phyloP scores from a whole-genome alignment of 2,113 vertebrate species.

The Puffinus mauretanicus region DNA sequence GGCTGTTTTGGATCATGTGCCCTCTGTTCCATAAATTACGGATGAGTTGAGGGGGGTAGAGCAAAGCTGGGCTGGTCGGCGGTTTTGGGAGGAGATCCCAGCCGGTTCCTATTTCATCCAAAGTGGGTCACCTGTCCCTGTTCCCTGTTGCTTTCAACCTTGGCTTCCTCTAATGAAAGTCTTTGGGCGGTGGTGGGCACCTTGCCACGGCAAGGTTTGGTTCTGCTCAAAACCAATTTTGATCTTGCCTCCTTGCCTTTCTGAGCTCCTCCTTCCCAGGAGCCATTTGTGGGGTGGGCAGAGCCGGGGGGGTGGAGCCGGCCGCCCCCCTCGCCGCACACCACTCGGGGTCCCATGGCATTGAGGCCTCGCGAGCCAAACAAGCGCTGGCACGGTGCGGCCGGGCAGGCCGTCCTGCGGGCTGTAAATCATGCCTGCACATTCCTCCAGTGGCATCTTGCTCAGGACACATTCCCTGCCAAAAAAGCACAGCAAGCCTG shows the following conservation, averaged over 20 bases:
- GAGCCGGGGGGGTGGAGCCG: rapidly evolving
- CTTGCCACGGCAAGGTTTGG: not conserved
- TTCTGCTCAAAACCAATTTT: not conserved
- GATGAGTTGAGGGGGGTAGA: not conserved
- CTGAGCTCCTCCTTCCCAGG: not conserved
- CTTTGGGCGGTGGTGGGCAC: not conserved
- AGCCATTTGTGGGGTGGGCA: not conserved
- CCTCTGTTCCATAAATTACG: conserved; percentile 42
- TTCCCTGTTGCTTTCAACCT: not conserved
- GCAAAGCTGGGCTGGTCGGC: not conserved
- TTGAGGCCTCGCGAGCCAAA: not conserved
- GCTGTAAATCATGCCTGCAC: conserved; percentile 46
- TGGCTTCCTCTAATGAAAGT: not conserved
- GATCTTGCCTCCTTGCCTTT: rapidly evolving
- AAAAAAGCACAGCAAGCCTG: not conserved
- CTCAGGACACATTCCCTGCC: not conserved
- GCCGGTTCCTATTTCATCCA: conserved; percentile 41
- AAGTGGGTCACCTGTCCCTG: conserved; percentile 43
- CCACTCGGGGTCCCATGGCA: rapidly evolving
- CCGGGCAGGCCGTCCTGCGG: rapidly evolving
- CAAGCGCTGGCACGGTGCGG: not conserved
- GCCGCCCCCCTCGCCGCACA: rapidly evolving
- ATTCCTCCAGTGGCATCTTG: not conserved
- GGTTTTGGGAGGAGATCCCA: conserved; percentile 2
- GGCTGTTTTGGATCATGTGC: conserved; percentile 50